These are phyloP conservation scores for Lontra canadensis DNA, from an alignment of 2,113 vertebrate genomes.

Conservation along the genomic window DNA sequence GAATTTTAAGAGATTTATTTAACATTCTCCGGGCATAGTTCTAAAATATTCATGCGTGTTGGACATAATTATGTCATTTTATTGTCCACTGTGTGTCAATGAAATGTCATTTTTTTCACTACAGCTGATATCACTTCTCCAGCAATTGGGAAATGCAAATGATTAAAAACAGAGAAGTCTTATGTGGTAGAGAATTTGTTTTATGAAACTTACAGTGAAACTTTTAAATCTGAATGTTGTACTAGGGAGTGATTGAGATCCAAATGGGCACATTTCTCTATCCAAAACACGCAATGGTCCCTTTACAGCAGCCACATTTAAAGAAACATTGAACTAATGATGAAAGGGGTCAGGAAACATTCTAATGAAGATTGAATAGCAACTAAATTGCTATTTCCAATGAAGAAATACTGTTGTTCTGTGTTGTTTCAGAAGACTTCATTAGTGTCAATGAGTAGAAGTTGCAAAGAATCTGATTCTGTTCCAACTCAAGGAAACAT, in stretches of 20 bases:
- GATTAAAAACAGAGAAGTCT: constrained; percentile 64
- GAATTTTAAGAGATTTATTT: constrained; percentile 68
- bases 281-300: constrained; percentile 26
- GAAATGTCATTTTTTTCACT: constrained; percentile 55
- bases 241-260: constrained; percentile 47
- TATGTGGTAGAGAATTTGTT: constrained; percentile 65
- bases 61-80: constrained; percentile 77
- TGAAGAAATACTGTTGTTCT: constrained; percentile 35
- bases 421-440: constrained; percentile 43
- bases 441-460: not conserved
- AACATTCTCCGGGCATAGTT: constrained; percentile 53
- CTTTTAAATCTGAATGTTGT: constrained; percentile 55
- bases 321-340: constrained; percentile 67
- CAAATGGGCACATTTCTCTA: constrained; percentile 51
- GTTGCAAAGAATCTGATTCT: not conserved
- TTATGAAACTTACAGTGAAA: constrained; percentile 56
- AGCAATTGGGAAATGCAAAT: constrained; percentile 51
- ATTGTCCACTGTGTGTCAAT: constrained; percentile 68
- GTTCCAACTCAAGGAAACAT: not conserved
- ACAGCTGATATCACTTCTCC: constrained; percentile 53
- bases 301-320: constrained; percentile 59
- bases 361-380: constrained; percentile 21
- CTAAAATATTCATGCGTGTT: constrained; percentile 75
- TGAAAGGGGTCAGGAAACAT: constrained; percentile 52
- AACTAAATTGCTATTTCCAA: constrained; percentile 41